These are phyloP conservation scores for Leptinotarsa rubiginosa DNA, from an alignment of 2,888 invertebrate genomes.

Conservation along the genomic window DNA sequence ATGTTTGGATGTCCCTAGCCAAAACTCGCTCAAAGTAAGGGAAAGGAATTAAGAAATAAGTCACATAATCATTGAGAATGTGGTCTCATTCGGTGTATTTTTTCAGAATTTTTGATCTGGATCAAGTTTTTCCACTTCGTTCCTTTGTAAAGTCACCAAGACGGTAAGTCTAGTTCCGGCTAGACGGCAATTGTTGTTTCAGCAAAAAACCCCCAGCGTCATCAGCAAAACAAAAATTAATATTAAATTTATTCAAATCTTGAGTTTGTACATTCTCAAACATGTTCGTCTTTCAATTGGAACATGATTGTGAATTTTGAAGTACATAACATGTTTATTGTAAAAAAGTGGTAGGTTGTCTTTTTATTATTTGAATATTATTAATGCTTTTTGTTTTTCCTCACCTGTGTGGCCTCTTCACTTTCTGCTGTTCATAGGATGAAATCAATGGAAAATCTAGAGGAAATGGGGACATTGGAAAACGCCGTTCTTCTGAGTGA, in stretches of 20 bases:
- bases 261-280: conserved; percentile 39
- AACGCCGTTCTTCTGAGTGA: conserved; percentile 69
- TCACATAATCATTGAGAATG: conserved; percentile 44
- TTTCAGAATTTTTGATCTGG: conserved; percentile 81
- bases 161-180: conserved; percentile 77
- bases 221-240: conserved; percentile 32
- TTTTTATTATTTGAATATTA: conserved; percentile 46
- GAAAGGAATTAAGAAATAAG: conserved; percentile 1
- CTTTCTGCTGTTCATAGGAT: conserved; percentile 69
- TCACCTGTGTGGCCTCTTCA: conserved; percentile 57
- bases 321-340: conserved; percentile 21
- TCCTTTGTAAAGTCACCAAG: conserved; percentile 72
- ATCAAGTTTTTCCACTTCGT: conserved; percentile 71
- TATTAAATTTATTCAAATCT: conserved; percentile 24
- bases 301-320: conserved; percentile 35
- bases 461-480: conserved; percentile 72
- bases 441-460: conserved; percentile 70
- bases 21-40: conserved; percentile 2
- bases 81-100: conserved; percentile 81
- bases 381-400: conserved; percentile 67
- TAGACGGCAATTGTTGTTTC: conserved; percentile 63
- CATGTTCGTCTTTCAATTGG: conserved; percentile 30
- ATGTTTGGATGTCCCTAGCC: not conserved
- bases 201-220: conserved; percentile 51
- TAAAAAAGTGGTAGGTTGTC: conserved; percentile 30